Conservation (phyloP, 2,797 vertebrate genomes). For the Cercopithecus mitis region DNA sequence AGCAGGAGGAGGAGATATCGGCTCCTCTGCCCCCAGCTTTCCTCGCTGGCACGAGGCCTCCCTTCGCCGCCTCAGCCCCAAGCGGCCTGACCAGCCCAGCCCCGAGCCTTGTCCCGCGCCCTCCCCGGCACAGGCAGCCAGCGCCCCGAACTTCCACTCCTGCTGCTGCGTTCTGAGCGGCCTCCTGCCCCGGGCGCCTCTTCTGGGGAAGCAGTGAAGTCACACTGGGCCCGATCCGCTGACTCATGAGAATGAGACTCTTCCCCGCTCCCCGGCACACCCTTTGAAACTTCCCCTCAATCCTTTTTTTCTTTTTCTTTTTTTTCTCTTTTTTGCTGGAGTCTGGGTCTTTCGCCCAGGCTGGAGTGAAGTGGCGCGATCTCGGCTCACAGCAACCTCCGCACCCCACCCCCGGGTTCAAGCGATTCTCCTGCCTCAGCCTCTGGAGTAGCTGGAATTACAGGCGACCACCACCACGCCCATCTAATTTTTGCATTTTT, state of each 20-base stretch:
- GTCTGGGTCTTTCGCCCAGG: not conserved
- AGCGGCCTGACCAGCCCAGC: not conserved
- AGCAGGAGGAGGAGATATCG: not conserved
- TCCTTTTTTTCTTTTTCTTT: not conserved
- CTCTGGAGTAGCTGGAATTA: not conserved
- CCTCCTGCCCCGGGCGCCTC: conserved; percentile 50
- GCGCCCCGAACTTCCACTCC: conserved; percentile 22
- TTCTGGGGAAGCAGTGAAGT: conserved; percentile 69
- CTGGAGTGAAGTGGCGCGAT: not conserved
- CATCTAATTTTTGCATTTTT: not conserved
- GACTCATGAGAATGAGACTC: conserved; percentile 73
- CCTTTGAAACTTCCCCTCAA: conserved; percentile 59
- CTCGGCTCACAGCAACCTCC: not conserved
- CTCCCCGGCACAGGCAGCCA: not conserved
- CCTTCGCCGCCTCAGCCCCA: not conserved
- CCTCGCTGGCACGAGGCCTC: not conserved
- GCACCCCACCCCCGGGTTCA: no score
- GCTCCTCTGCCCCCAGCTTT: not conserved
- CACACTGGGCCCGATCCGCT: conserved; percentile 55
- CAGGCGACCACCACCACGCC: not conserved
- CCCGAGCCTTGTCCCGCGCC: not conserved
- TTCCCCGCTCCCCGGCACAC: conserved; percentile 44
- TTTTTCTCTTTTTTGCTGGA: not conserved
- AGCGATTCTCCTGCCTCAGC: not conserved
- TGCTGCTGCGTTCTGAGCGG: not conserved